Conservation (phyloP, 2,888 invertebrate species). For the Anthophora plumipes region DNA sequence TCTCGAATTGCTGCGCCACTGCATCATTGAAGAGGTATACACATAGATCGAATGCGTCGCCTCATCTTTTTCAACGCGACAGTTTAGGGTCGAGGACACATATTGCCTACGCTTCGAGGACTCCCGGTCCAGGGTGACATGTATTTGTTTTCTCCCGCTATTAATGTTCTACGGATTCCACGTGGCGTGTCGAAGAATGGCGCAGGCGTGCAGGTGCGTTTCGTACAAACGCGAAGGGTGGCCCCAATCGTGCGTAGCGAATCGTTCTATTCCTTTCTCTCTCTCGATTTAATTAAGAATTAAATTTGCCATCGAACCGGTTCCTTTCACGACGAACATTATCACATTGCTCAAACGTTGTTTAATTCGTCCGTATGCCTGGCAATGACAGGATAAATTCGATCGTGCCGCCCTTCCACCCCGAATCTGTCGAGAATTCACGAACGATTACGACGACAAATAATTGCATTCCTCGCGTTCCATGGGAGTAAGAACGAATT, state of each 20-base stretch:
- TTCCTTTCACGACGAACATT: slow-evolving; percentile 8
- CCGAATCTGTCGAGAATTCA: slow-evolving; percentile 13
- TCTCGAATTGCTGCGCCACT: slow-evolving; percentile 49
- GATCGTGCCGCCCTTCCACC: neutral
- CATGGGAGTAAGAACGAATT: neutral
- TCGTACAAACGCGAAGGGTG: slow-evolving; percentile 64
- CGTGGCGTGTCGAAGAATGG: slow-evolving; percentile 61
- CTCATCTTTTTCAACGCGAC: slow-evolving; percentile 73
- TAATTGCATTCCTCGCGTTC: slow-evolving; percentile 43
- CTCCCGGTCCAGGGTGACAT: slow-evolving; percentile 58
- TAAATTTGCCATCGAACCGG: slow-evolving; percentile 63
- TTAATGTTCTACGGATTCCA: slow-evolving; percentile 77
- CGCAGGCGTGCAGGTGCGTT: slow-evolving; percentile 79
- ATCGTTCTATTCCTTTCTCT: slow-evolving; percentile 66
- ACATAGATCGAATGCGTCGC: slow-evolving; percentile 71
- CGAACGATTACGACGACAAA: slow-evolving; percentile 8
- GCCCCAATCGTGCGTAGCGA: slow-evolving; percentile 74
- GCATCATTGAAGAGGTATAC: slow-evolving; percentile 59
- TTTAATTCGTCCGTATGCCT: slow-evolving; percentile 33
- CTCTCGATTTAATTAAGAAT: slow-evolving; percentile 79
- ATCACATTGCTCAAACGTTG: slow-evolving; percentile 6
- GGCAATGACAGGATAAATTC: slow-evolving; percentile 36
- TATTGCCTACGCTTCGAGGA: slow-evolving; percentile 65
- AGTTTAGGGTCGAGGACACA: slow-evolving; percentile 70
- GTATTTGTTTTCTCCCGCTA: slow-evolving; percentile 79